phyloP scores from a whole-genome alignment of 2,888 invertebrate species.

The Xiphydria camelus region DNA sequence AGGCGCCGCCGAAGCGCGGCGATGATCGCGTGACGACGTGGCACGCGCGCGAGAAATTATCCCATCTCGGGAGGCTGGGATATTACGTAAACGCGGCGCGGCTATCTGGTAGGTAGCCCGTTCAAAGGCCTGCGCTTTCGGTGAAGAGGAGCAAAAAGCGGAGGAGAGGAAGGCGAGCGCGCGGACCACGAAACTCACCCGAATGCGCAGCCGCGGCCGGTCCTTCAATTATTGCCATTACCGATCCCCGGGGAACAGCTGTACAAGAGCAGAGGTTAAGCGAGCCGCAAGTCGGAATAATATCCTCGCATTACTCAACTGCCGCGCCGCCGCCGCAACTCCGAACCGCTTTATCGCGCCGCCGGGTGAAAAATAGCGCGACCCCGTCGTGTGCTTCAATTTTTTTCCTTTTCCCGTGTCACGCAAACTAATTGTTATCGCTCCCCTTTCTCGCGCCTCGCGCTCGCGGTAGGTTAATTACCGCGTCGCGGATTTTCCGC shows the following conservation, averaged over 20 bases:
- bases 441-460: too few species aligned
- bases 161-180: neutral
- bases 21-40: constrained; percentile 38
- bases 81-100: neutral
- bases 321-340: too few species aligned
- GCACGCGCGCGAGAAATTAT: constrained; percentile 45
- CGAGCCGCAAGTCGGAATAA: neutral
- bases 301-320: constrained; percentile 1
- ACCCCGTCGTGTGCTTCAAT: too few species aligned
- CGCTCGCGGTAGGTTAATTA: too few species aligned
- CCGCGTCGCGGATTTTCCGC: too few species aligned
- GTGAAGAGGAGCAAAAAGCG: neutral
- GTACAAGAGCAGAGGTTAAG: neutral
- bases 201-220: too few species aligned
- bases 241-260: neutral
- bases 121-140: neutral
- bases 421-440: too few species aligned
- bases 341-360: too few species aligned
- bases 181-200: too few species aligned
- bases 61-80: constrained; percentile 22
- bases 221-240: constrained; percentile 2
- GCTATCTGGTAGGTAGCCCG: neutral
- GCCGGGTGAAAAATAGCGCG: too few species aligned
- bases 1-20: constrained; percentile 13
- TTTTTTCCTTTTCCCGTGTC: too few species aligned